These are phyloP conservation scores for Bothrops jararaca DNA, from an alignment of 2,113 vertebrate genomes.

Conservation along the genomic window DNA sequence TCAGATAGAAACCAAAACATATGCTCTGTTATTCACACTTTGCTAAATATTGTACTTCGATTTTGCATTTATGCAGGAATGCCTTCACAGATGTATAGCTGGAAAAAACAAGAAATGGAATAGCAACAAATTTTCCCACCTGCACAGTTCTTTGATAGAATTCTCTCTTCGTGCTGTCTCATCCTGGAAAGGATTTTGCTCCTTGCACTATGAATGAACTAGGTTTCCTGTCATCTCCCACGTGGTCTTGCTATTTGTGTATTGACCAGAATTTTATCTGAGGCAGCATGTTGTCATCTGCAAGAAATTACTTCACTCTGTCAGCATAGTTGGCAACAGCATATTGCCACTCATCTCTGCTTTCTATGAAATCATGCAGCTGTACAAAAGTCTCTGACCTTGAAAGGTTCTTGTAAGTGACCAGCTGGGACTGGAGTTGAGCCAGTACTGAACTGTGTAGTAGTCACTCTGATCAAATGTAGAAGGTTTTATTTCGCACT, in stretches of 20 bases:
- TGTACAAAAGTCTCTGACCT: constrained; percentile 10
- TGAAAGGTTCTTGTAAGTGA: background rate
- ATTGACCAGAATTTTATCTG: background rate
- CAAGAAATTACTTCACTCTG: constrained; percentile 1
- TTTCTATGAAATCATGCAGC: constrained; percentile 17
- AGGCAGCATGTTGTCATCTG: background rate
- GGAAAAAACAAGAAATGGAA: background rate
- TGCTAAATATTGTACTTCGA: background rate
- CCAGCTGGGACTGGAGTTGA: constrained; percentile 11
- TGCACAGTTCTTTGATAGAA: background rate
- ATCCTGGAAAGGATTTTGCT: background rate
- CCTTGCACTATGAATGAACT: background rate
- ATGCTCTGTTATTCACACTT: background rate
- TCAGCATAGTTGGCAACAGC: background rate
- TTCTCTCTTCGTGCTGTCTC: background rate
- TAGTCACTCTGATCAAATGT: background rate
- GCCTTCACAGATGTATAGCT: background rate
- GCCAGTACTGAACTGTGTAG: background rate
- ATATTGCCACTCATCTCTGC: background rate
- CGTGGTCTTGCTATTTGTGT: background rate
- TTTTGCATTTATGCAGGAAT: background rate
- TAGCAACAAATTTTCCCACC: background rate
- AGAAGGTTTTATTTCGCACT: background rate
- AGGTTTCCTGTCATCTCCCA: background rate
- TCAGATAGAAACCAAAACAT: background rate